A percentile compares a stretch with the other conserved stretches of the same genome.
Conservation (phyloP, 2,113 vertebrate species). For the Naja naja region DNA sequence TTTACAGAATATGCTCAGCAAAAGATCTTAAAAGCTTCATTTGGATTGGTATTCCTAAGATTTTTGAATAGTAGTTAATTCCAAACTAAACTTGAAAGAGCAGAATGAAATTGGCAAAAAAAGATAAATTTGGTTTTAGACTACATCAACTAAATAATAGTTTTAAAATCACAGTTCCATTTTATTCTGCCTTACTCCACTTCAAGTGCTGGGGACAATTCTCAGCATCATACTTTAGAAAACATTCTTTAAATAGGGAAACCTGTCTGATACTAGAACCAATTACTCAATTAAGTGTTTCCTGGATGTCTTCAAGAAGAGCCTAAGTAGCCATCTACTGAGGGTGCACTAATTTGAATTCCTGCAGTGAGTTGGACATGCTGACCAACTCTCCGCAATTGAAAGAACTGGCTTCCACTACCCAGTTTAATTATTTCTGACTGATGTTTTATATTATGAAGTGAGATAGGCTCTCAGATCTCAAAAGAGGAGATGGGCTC, state of each 20-base stretch:
- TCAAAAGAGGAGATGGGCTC: neutral
- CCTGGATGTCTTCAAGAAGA: neutral
- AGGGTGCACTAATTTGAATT: neutral
- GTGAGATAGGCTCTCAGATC: neutral
- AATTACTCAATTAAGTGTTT: neutral
- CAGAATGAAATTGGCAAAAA: neutral
- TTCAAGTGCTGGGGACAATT: neutral
- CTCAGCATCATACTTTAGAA: neutral
- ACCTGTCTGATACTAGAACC: neutral
- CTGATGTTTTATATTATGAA: neutral
- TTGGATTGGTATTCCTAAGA: neutral
- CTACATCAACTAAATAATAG: neutral
- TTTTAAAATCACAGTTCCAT: neutral
- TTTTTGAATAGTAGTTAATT: neutral
- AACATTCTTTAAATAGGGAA: neutral
- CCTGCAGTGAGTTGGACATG: neutral
- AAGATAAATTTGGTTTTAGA: neutral
- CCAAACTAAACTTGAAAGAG: neutral
- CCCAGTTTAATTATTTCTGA: neutral
- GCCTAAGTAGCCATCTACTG: neutral
- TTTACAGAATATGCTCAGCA: neutral
- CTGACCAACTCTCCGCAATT: neutral
- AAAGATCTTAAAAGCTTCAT: neutral
- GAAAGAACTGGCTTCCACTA: neutral
- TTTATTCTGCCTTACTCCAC: neutral